These are phyloP conservation scores for Thripadectes ignobilis DNA, from an alignment of 2,797 vertebrate genomes.

Conservation along the genomic window DNA sequence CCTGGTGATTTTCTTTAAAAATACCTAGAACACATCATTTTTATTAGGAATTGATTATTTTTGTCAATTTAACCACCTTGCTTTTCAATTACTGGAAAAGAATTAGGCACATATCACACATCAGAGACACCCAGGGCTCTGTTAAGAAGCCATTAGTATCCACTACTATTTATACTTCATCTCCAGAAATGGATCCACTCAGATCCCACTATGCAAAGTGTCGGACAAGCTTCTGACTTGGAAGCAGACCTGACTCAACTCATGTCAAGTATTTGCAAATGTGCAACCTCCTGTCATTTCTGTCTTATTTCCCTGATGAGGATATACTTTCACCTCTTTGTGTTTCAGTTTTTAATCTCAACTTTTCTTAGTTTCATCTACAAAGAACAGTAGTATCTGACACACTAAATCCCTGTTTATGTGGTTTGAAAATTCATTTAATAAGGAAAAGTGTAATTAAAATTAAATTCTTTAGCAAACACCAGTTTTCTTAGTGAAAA, in stretches of 20 bases:
- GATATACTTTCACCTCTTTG: neutral
- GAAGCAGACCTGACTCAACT: neutral
- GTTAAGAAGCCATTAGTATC: neutral
- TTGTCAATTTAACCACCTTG: neutral
- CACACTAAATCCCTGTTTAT: neutral
- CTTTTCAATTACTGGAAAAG: neutral
- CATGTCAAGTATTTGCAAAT: neutral
- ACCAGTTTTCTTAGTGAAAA: neutral
- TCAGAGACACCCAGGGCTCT: neutral
- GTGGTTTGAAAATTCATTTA: neutral
- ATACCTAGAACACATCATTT: neutral
- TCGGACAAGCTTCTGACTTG: neutral
- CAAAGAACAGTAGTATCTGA: fast-evolving
- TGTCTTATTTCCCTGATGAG: neutral
- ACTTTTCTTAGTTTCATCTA: neutral
- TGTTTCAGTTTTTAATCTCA: neutral
- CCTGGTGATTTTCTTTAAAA: neutral
- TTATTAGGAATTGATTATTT: neutral
- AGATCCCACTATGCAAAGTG: neutral
- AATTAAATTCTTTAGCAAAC: neutral
- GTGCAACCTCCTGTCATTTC: neutral
- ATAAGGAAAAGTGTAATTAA: neutral
- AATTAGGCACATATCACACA: neutral
- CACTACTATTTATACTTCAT: neutral
- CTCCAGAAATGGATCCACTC: neutral